These are phyloP conservation scores for Heteromurus nitidus DNA, from an alignment of 2,888 invertebrate species.

Conservation along the genomic window DNA sequence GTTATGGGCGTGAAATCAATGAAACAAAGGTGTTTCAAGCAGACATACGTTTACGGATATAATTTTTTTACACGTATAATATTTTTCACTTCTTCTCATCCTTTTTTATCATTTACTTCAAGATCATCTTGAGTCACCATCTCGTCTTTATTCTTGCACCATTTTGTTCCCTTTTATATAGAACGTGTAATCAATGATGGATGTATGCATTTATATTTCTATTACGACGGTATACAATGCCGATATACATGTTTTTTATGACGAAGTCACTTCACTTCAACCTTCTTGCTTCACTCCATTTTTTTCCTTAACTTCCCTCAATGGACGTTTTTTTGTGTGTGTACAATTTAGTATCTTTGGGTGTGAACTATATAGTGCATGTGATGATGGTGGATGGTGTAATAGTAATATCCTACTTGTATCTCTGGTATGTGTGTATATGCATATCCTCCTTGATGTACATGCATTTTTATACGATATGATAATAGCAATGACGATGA, in stretches of 20 bases:
- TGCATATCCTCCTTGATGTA: background rate
- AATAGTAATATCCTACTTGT: background rate
- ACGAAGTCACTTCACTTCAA: background rate
- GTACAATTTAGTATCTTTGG: no score
- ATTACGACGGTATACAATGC: background rate
- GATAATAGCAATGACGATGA: background rate
- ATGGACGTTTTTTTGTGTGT: background rate
- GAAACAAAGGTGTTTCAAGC: conserved; percentile 30
- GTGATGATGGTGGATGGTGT: no score
- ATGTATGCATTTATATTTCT: background rate
- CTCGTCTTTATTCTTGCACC: conserved; percentile 38
- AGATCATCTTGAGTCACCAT: conserved; percentile 58
- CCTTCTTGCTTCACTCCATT: conserved; percentile 2
- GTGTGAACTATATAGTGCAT: no score
- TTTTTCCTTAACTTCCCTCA: background rate
- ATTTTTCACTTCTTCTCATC: conserved; percentile 43
- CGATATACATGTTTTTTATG: background rate
- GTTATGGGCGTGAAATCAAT: conserved; percentile 1
- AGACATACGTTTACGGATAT: no score
- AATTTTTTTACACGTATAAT: no score
- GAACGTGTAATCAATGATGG: conserved; percentile 44
- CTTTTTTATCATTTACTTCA: conserved; percentile 52
- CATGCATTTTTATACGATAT: background rate
- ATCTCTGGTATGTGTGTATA: background rate
- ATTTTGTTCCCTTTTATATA: conserved; percentile 46